Conservation (phyloP, 2,888 invertebrate genomes). For the Rhamnusium bicolor region DNA sequence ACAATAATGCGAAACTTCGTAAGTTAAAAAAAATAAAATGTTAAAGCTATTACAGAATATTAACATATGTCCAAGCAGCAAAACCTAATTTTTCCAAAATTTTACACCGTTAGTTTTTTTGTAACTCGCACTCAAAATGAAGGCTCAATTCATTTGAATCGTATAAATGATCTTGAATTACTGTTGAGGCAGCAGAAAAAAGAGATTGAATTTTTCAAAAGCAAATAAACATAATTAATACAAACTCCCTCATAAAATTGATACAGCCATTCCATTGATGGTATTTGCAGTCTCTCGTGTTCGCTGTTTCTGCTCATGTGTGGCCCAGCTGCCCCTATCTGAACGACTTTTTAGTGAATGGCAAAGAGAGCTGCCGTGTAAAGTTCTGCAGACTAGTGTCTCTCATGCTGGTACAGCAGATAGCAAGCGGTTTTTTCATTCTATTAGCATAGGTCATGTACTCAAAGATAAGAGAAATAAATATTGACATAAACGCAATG, state of each 20-base stretch:
- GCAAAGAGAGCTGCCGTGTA: background rate
- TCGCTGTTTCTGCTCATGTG: background rate
- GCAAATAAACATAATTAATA: background rate
- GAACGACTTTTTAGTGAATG: background rate
- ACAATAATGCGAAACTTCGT: no score
- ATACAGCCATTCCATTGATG: background rate
- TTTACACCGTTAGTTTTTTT: no score
- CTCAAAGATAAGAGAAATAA: conserved; percentile 41
- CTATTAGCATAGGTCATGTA: conserved; percentile 52
- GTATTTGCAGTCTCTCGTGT: background rate
- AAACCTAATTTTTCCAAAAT: no score
- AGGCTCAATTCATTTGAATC: no score
- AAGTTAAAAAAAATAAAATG: no score
- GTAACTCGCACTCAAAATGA: no score
- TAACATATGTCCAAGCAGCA: no score
- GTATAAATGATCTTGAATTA: no score
- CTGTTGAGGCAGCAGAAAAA: no score
- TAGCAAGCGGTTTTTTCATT: conserved; percentile 40
- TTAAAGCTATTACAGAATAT: no score
- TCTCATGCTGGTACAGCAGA: conserved; percentile 1
- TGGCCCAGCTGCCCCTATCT: background rate
- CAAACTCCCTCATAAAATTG: background rate
- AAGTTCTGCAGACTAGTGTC: background rate
- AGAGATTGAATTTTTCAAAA: no score
- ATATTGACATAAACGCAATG: conserved; percentile 52